Percentiles rank a stretch among this genome's conserved stretches.
phyloP scores from a whole-genome alignment of 2,113 vertebrate genomes.

The Acrocephalus arundinaceus region DNA sequence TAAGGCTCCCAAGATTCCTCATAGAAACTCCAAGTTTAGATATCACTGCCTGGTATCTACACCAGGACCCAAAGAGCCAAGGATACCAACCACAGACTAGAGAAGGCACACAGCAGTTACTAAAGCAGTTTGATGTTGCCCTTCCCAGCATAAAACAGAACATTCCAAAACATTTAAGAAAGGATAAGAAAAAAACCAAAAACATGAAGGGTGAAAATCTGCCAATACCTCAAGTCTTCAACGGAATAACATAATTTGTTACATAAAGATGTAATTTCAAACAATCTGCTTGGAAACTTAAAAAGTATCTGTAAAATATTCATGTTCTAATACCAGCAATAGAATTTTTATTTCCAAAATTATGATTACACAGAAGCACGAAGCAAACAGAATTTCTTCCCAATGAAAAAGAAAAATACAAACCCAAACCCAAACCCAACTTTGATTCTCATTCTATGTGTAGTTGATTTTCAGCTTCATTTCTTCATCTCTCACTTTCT shows the following conservation, averaged over 20 bases:
- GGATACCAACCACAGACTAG: neutral
- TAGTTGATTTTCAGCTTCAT: neutral
- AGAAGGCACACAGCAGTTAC: neutral
- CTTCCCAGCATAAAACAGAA: neutral
- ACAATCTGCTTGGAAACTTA: neutral
- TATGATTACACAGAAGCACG: neutral
- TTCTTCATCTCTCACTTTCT: neutral
- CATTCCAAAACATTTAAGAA: neutral
- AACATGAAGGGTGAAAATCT: rapidly evolving
- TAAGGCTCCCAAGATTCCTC: neutral
- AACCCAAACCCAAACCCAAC: rapidly evolving
- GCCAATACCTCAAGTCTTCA: neutral
- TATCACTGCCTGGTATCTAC: neutral
- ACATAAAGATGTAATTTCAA: neutral
- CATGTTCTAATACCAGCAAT: neutral
- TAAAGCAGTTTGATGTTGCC: neutral
- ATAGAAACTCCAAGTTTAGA: neutral
- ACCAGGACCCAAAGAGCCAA: neutral
- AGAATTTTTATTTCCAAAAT: neutral
- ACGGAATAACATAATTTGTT: neutral
- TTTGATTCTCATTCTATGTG: neutral
- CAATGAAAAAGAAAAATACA: neutral
- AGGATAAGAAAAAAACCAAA: neutral
- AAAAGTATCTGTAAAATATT: neutral
- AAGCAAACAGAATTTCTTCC: neutral